phyloP scores from a whole-genome alignment of 2,113 vertebrate genomes.

The Poeciliopsis retropinna region DNA sequence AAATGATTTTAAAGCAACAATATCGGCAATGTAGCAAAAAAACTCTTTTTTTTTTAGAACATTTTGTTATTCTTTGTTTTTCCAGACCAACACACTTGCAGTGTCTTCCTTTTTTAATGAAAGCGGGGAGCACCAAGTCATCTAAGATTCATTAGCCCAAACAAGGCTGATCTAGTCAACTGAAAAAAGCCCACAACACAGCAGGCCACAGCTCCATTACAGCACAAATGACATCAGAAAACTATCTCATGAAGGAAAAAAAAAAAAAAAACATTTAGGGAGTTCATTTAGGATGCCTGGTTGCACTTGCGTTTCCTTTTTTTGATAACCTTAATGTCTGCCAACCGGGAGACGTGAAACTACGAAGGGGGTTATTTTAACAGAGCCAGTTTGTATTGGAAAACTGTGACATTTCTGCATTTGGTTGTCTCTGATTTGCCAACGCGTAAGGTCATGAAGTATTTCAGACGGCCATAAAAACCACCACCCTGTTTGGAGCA shows the following conservation, averaged over 20 bases:
- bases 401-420: constrained; percentile 24
- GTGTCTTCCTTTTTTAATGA: constrained; percentile 50
- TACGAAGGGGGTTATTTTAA: constrained; percentile 34
- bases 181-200: constrained; percentile 45
- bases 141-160: constrained; percentile 58
- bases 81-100: constrained; percentile 13
- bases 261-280: constrained; percentile 46
- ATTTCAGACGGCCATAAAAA: constrained; percentile 72
- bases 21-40: background rate
- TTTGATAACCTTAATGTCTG: constrained; percentile 58
- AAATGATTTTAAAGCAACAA: background rate
- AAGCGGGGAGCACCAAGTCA: constrained; percentile 37
- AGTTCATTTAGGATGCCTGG: constrained; percentile 60
- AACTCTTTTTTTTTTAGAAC: constrained; percentile 10
- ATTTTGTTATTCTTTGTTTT: constrained; percentile 10
- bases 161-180: constrained; percentile 48
- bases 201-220: constrained; percentile 54
- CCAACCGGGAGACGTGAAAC: constrained; percentile 47
- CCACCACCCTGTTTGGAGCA: constrained; percentile 30
- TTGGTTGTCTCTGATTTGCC: constrained; percentile 57
- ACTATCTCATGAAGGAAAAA: constrained; percentile 44
- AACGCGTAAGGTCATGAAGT: constrained; percentile 71
- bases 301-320: constrained; percentile 39
- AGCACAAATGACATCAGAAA: constrained; percentile 59
- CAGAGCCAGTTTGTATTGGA: constrained; percentile 30